Evolutionary conservation across 2,888 invertebrate species (phyloP).

Genomic region (Catocala nupta): DNA sequence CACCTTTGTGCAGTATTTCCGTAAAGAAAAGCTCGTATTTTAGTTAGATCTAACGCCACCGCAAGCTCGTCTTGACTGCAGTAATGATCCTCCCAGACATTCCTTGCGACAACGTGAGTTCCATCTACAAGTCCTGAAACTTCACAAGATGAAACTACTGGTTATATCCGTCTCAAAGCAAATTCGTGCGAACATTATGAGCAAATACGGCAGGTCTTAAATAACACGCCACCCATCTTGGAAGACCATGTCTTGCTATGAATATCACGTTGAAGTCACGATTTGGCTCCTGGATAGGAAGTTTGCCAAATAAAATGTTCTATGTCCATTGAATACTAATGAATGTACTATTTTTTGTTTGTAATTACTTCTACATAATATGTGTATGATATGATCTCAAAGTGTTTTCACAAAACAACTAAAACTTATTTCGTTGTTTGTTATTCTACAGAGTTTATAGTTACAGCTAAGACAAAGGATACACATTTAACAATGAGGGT

Average conservation of each 20-base stretch:
- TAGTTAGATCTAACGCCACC: neutral
- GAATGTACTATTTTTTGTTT: neutral
- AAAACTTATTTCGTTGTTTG: neutral
- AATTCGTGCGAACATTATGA: slow-evolving; percentile 3
- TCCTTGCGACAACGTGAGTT: neutral
- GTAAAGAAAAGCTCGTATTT: too few relatives aligned
- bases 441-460: neutral
- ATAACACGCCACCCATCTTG: slow-evolving; percentile 3
- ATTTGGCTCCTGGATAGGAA: slow-evolving; percentile 8
- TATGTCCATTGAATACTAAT: slow-evolving; percentile 9
- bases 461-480: slow-evolving; percentile 6
- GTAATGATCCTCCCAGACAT: neutral
- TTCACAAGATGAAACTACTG: neutral
- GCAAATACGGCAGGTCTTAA: slow-evolving; percentile 1
- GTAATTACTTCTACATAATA: too few relatives aligned
- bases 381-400: too few relatives aligned
- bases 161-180: neutral
- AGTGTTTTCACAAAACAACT: too few relatives aligned
- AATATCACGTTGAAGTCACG: slow-evolving; percentile 10
- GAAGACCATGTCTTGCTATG: slow-evolving; percentile 12
- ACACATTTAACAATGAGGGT: neutral
- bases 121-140: neutral
- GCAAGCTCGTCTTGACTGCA: slow-evolving; percentile 1
- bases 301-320: slow-evolving; percentile 5
- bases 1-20: too few relatives aligned